Percentiles rank a stretch among this genome's conserved stretches.
These are phyloP conservation scores for Drosophila neutralis DNA, from an alignment of 2,888 invertebrate species.

Conservation along the genomic window DNA sequence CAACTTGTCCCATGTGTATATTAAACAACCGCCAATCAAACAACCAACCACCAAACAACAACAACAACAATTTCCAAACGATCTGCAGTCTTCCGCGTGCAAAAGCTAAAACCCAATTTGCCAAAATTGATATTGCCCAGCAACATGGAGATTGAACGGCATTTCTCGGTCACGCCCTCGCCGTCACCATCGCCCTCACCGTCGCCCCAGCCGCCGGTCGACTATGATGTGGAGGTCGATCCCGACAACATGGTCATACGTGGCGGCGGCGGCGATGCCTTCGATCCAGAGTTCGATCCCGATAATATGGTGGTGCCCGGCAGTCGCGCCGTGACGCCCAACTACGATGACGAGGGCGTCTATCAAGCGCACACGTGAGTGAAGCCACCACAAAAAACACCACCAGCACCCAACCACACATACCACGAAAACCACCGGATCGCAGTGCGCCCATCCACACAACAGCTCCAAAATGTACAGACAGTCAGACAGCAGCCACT, in stretches of 20 bases:
- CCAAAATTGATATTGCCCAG: constrained; percentile 84
- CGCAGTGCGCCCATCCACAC: constrained; percentile 43
- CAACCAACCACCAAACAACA: constrained; percentile 38
- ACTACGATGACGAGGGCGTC: constrained; percentile 81
- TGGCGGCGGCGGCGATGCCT: constrained; percentile 73
- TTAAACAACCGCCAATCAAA: constrained; percentile 56
- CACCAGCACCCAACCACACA: constrained; percentile 15
- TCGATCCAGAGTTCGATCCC: constrained; percentile 82
- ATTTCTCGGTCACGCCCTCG: constrained; percentile 59
- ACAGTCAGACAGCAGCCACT: constrained; percentile 44
- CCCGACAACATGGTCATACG: constrained; percentile 83
- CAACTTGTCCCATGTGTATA: constrained; percentile 67
- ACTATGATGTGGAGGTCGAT: constrained; percentile 84
- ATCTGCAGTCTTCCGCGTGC: constrained; percentile 84
- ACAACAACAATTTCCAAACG: constrained; percentile 41
- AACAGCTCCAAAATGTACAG: constrained; percentile 45
- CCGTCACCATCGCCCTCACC: constrained; percentile 83
- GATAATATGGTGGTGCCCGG: constrained; percentile 83
- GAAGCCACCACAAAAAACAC: constrained; percentile 50
- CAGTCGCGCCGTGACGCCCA: constrained; percentile 79
- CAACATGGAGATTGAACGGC: constrained; percentile 80
- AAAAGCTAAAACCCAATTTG: constrained; percentile 84
- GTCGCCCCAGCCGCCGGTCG: constrained; percentile 80
- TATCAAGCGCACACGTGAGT: constrained; percentile 85
- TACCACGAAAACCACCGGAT: constrained; percentile 27